These are phyloP conservation scores for Penelope pileata DNA, from an alignment of 2,113 vertebrate genomes.

Conservation along the genomic window DNA sequence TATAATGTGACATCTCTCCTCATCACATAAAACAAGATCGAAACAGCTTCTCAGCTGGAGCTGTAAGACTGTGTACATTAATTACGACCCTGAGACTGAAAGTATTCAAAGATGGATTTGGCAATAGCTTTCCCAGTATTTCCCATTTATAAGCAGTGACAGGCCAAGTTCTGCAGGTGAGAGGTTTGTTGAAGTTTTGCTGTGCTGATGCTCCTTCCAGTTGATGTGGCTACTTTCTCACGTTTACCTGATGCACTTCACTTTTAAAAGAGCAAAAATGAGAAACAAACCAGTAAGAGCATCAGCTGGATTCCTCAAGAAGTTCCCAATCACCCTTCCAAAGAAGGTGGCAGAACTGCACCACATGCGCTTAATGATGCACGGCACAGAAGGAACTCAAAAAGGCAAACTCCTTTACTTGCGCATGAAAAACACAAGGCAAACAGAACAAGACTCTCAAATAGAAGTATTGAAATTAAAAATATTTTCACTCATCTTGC, in stretches of 20 bases:
- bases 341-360: not conserved
- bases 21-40: not conserved
- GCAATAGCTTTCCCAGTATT: not conserved
- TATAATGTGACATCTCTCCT: not conserved
- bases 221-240: not conserved
- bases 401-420: not conserved
- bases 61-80: not conserved
- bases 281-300: not conserved
- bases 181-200: not conserved
- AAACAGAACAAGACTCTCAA: not conserved
- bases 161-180: not conserved
- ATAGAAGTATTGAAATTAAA: not conserved
- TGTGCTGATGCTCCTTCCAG: not conserved
- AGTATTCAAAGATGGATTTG: not conserved
- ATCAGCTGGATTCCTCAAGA: not conserved
- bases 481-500: not conserved
- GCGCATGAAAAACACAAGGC: not conserved
- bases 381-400: not conserved
- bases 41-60: not conserved
- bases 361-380: accelerated
- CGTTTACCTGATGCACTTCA: accelerated
- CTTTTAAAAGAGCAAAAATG: not conserved
- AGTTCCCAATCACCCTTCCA: not conserved
- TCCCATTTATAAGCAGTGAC: not conserved
- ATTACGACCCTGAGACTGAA: not conserved